Percentiles rank a stretch among this genome's conserved stretches.
phyloP scores from a whole-genome alignment of 2,113 vertebrate species.

The Eolophus roseicapilla region DNA sequence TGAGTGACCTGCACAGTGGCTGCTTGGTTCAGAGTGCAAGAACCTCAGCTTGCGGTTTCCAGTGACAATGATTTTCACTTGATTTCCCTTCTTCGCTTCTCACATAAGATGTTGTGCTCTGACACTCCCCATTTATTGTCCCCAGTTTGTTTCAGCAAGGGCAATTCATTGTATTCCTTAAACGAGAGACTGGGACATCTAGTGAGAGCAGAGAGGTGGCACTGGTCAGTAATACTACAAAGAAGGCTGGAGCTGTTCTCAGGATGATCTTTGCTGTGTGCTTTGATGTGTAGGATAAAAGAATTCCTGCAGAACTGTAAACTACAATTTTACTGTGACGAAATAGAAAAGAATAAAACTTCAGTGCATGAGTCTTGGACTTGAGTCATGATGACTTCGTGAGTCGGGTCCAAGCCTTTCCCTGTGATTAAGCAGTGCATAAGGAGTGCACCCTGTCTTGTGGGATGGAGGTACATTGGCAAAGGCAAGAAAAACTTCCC shows the following conservation, averaged over 20 bases:
- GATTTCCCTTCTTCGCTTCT: background rate
- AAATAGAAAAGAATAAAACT: background rate
- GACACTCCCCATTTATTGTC: background rate
- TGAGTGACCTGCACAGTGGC: background rate
- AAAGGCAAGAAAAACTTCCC: background rate
- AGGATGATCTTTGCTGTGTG: background rate
- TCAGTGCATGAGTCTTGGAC: background rate
- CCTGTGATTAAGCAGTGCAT: background rate
- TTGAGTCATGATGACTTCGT: background rate
- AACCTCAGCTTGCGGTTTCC: background rate
- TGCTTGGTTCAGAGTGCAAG: background rate
- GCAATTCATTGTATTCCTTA: background rate
- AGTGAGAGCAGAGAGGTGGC: background rate
- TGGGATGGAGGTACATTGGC: background rate
- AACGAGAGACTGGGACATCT: background rate
- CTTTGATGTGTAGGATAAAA: background rate
- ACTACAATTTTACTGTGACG: background rate
- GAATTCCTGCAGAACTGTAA: background rate
- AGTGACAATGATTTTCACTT: background rate
- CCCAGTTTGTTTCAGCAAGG: background rate
- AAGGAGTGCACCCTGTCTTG: background rate
- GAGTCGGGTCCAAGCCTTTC: background rate
- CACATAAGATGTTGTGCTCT: background rate
- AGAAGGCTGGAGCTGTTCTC: background rate
- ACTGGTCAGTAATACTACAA: background rate